Base-by-base conservation (phyloP, 2,888 invertebrate species). In the Epinotia demarniana region DNA sequence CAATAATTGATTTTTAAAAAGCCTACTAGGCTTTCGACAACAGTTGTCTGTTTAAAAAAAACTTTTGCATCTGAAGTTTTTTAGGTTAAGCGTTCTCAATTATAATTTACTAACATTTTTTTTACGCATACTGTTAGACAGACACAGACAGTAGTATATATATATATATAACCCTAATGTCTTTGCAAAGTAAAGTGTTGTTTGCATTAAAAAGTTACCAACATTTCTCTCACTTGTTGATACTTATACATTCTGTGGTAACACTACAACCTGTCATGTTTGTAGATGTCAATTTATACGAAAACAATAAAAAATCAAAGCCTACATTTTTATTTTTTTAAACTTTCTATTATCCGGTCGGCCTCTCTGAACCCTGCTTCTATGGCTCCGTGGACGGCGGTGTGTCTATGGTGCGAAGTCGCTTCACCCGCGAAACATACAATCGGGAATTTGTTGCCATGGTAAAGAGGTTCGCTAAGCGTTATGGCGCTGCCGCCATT, bases 301-400 rank as follows among this genome's bases (percentile, higher is more conserved):
- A 16, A 13, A 58, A 58, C 11, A 67, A 73, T 49, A 73, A 62
- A 33, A 67, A 23, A 55, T 16, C 19, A 23, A 43, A 60, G 53
- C 43, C 11, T 23, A 43, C 16, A 23, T 69, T 58, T 68, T 73
- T 73, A 67, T 68, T 58, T 64, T 23, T 49, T 61, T 53, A 92
- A 88, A 61, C 81, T 84, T 4, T 84, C 81, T 46, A 93, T 90
- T 33, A 96, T 84, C 79, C 96, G 91, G 18, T 96, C 92, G 1
- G 97, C 97, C 84, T 97, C 97, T 53, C 97, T 94, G 85, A 95
- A 95, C 0, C 97, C 97, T n/a, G 95, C 94, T 83, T 96, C 96
- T 0, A 96, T 87, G 0, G 97, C 97, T 0, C 97, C 97, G 82
- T 97, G 97, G 0, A 96, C 96, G 0, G 96, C 95, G 0, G 95